These are phyloP conservation scores for Euura saliciscinereae DNA, from an alignment of 1,140 invertebrate species.

Conservation along the genomic window DNA sequence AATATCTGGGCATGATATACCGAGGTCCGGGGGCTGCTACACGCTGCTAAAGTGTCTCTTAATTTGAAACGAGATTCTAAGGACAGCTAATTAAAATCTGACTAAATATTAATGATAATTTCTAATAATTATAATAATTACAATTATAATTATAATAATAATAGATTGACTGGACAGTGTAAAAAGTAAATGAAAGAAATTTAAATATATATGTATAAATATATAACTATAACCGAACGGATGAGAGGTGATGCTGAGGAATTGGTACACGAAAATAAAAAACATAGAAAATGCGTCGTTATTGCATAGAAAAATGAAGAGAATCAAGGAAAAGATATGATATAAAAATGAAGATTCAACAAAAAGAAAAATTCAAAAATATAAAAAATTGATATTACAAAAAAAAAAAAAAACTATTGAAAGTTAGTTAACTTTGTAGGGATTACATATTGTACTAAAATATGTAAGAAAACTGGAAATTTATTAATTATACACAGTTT, in stretches of 20 bases:
- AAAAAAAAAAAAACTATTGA: neutral
- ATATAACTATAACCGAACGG: neutral
- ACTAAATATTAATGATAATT: neutral
- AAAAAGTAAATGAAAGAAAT: neutral
- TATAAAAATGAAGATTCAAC: neutral
- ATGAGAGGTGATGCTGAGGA: neutral
- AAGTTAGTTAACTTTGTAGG: neutral
- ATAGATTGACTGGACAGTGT: too few species aligned
- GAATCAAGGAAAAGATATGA: neutral
- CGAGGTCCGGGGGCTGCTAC: slow-evolving; percentile 56
- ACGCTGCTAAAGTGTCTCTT: slow-evolving; percentile 31
- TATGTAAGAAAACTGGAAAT: too few species aligned
- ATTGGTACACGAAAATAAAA: neutral
- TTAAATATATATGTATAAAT: neutral
- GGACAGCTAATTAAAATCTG: neutral
- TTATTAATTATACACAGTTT: too few species aligned
- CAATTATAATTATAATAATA: neutral
- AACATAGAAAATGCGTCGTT: neutral
- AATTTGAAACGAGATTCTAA: neutral
- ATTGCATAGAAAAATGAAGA: neutral
- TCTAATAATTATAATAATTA: neutral
- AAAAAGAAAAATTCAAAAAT: slow-evolving; percentile 8
- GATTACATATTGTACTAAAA: too few species aligned
- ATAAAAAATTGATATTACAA: slow-evolving; percentile 9
- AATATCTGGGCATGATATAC: slow-evolving; percentile 37